Evolutionary conservation across 2,888 invertebrate species (phyloP).

Genomic region (Lasioglossum villosulum): DNA sequence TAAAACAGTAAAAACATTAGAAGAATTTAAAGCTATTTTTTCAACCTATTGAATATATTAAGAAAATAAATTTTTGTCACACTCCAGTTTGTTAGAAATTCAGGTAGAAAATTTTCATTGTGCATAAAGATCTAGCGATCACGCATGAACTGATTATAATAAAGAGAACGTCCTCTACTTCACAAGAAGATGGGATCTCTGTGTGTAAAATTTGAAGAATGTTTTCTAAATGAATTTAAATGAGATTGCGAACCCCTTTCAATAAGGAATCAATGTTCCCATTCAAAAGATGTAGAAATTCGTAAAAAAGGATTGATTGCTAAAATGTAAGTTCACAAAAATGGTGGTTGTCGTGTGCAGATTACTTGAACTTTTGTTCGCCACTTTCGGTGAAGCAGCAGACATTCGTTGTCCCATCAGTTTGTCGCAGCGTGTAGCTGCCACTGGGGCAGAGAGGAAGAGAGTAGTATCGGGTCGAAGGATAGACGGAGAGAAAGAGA

Average conservation of each 20-base stretch:
- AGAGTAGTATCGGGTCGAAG: background rate
- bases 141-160: too few species aligned
- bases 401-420: background rate
- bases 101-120: too few species aligned
- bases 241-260: background rate
- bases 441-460: background rate
- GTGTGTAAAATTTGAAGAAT: background rate
- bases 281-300: background rate
- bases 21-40: too few species aligned
- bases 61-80: too few species aligned
- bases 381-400: background rate
- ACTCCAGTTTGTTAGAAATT: too few species aligned
- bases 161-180: too few species aligned
- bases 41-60: too few species aligned
- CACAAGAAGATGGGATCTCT: too few species aligned
- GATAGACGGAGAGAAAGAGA: background rate
- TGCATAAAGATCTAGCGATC: too few species aligned
- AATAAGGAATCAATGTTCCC: background rate
- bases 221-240: background rate
- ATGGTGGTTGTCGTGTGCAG: too few species aligned
- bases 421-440: background rate
- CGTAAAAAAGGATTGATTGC: background rate
- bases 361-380: background rate
- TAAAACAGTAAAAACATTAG: too few species aligned
- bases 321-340: background rate